phyloP scores from a whole-genome alignment of 2,888 invertebrate genomes.

The Melinaea menophilus region DNA sequence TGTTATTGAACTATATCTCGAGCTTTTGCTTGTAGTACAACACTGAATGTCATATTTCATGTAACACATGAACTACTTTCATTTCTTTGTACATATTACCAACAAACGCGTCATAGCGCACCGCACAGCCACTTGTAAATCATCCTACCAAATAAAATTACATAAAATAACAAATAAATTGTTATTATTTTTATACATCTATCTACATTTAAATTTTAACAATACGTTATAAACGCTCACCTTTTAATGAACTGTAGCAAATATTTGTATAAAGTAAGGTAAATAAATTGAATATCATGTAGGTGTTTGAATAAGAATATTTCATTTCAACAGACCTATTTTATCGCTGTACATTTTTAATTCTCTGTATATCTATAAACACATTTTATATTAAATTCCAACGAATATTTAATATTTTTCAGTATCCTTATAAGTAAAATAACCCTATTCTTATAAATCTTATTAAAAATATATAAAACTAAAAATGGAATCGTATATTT shows the following conservation, averaged over 20 bases:
- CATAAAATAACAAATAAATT: conserved; percentile 7
- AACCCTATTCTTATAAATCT: no score
- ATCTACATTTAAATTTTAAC: conserved; percentile 18
- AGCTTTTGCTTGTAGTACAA: neutral
- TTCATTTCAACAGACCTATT: no score
- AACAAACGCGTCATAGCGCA: conserved; percentile 26
- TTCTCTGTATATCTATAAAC: no score
- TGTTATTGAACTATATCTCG: no score
- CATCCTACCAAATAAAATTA: conserved; percentile 19
- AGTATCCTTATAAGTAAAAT: no score
- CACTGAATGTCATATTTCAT: conserved; percentile 5
- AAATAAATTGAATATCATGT: conserved; percentile 21
- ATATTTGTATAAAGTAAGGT: conserved; percentile 24
- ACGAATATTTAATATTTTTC: no score
- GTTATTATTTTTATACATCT: conserved; percentile 21
- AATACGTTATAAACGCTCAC: conserved; percentile 24
- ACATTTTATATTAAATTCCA: no score
- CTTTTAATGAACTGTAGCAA: conserved; percentile 25
- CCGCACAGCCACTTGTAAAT: conserved; percentile 29
- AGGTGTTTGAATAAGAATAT: conserved; percentile 13
- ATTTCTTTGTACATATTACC: conserved; percentile 9
- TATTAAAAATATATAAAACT: no score
- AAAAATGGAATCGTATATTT: no score
- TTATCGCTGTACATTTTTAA: no score
- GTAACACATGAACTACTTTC: conserved; percentile 6